Conservation (phyloP, 2,113 vertebrate genomes). For the Acrocephalus kingi region DNA sequence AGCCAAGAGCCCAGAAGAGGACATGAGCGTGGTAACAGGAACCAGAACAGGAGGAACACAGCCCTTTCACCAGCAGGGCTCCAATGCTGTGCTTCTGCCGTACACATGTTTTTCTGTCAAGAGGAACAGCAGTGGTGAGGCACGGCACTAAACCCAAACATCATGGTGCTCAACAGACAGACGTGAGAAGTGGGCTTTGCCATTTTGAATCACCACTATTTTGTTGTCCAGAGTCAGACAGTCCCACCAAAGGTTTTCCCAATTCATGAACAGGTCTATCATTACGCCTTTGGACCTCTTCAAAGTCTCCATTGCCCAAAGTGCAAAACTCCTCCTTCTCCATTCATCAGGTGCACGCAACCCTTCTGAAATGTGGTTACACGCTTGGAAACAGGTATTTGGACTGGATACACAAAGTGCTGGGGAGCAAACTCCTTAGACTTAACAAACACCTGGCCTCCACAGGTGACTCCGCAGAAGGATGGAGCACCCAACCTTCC, state of each 20-base stretch:
- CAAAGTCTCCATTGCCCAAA: neutral
- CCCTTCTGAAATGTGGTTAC: neutral
- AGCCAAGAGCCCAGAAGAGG: neutral
- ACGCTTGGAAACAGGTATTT: neutral
- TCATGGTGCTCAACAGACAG: neutral
- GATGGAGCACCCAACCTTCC: neutral
- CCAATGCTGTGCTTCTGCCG: rapidly evolving
- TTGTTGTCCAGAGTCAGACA: neutral
- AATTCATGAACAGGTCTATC: neutral
- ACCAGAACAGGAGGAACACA: neutral
- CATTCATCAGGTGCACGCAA: rapidly evolving
- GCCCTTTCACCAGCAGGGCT: neutral
- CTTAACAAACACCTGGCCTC: neutral
- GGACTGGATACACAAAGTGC: rapidly evolving
- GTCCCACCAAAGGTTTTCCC: neutral
- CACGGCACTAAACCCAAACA: neutral
- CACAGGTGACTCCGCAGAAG: rapidly evolving
- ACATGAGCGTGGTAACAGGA: neutral
- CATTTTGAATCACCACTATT: neutral
- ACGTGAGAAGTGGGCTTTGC: neutral
- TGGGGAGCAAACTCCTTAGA: neutral
- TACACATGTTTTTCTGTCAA: rapidly evolving
- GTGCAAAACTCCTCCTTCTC: neutral
- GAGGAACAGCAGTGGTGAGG: neutral
- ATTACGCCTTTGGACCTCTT: rapidly evolving